Percentiles rank a stretch among this genome's conserved stretches.
Evolutionary conservation across 37 sponge, comb jelly and placozoan species (phyloP).

Genomic region (Corticium candelabrum): DNA sequence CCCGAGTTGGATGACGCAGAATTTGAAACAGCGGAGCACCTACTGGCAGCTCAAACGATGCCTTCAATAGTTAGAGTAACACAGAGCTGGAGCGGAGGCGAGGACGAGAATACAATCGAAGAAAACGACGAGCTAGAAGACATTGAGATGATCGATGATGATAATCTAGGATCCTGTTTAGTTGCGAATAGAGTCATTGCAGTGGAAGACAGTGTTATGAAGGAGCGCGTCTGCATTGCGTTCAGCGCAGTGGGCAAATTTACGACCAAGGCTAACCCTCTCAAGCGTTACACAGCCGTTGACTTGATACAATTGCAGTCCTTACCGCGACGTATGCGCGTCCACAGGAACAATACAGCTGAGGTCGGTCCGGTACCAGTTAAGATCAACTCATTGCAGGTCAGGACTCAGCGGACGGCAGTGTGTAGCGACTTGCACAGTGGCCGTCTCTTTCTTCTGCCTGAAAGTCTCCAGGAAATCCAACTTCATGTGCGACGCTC

Average conservation of each 20-base stretch:
- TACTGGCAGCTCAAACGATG: not conserved
- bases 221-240: not conserved
- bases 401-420: too few relatives aligned
- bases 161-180: too few relatives aligned
- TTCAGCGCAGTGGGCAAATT: not conserved
- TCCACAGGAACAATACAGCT: too few relatives aligned
- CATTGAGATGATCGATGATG: too few relatives aligned
- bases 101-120: not conserved
- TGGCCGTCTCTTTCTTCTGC: not conserved
- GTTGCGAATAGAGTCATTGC: too few relatives aligned
- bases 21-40: not conserved
- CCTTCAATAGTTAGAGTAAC: not conserved
- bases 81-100: not conserved
- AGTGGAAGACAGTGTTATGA: too few relatives aligned
- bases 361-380: too few relatives aligned
- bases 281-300: not conserved
- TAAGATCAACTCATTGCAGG: too few relatives aligned
- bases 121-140: not conserved
- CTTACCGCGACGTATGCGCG: not conserved
- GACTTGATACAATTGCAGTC: not conserved
- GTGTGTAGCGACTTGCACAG: not conserved
- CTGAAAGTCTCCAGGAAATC: too few relatives aligned
- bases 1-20: not conserved
- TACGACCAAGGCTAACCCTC: not conserved
- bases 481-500: too few relatives aligned